These are phyloP conservation scores for Corythornis vintsioides DNA, from an alignment of 2,113 vertebrate genomes.

Conservation along the genomic window DNA sequence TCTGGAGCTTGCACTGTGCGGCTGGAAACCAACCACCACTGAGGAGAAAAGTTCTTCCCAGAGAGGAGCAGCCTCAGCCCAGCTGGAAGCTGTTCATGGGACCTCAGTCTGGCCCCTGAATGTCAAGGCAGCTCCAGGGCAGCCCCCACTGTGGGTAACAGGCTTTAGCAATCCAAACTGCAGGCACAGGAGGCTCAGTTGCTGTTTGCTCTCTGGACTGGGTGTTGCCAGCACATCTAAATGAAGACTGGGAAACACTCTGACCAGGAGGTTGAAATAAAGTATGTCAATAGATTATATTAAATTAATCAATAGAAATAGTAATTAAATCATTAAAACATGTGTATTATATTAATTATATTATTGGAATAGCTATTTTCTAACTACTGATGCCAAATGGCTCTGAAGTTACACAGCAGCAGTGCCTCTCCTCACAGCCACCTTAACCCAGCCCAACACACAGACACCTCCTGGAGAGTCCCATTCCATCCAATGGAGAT, in stretches of 20 bases:
- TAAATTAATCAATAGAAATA: too few species aligned
- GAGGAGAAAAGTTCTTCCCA: background rate
- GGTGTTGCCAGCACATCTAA: background rate
- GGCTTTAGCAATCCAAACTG: background rate
- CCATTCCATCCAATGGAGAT: background rate
- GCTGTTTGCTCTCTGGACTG: background rate
- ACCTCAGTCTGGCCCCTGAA: background rate
- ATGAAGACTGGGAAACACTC: background rate
- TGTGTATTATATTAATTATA: too few species aligned
- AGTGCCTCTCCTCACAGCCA: background rate
- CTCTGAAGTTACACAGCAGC: background rate
- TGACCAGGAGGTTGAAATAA: background rate
- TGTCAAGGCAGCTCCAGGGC: background rate
- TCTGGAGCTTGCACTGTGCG: background rate
- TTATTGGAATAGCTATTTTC: background rate
- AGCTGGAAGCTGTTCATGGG: background rate
- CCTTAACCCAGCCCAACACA: background rate
- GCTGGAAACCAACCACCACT: background rate
- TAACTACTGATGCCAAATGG: background rate
- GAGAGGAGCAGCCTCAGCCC: background rate
- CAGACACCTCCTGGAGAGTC: background rate
- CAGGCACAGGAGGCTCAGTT: background rate
- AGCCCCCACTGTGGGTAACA: background rate
- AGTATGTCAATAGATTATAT: background rate
- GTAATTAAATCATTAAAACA: too few species aligned